phyloP scores from a whole-genome alignment of 1,140 invertebrate species.

The Acyrthosiphon pisum region DNA sequence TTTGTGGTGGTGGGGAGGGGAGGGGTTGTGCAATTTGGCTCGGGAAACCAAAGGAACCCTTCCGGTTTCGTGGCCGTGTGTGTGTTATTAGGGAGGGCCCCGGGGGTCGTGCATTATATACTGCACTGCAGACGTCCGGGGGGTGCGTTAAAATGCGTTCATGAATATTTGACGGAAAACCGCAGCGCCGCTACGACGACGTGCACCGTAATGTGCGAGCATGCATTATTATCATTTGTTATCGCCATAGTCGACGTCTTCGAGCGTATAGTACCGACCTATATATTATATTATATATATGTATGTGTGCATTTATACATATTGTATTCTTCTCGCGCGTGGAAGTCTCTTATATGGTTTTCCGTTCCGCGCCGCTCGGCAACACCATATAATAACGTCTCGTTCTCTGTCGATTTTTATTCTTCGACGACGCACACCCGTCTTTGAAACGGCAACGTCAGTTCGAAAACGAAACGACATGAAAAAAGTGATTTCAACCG shows the following conservation, averaged over 20 bases:
- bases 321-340: neutral
- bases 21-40: neutral
- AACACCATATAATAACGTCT: neutral
- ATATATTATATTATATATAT: neutral
- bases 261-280: neutral
- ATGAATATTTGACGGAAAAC: constrained; percentile 48
- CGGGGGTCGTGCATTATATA: neutral
- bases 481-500: neutral
- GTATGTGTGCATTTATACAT: neutral
- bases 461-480: neutral
- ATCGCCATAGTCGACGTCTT: neutral
- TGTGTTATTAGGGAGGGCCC: constrained; percentile 32
- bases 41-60: constrained; percentile 35
- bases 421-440: neutral
- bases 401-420: neutral
- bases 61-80: constrained; percentile 21
- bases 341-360: neutral
- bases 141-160: constrained; percentile 17
- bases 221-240: neutral
- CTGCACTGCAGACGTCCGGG: neutral
- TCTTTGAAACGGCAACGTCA: neutral
- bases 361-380: neutral
- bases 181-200: neutral
- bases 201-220: neutral
- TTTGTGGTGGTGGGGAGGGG: neutral